Evolutionary conservation across 1,140 invertebrate genomes (phyloP).

Genomic region (Lineus longissimus): DNA sequence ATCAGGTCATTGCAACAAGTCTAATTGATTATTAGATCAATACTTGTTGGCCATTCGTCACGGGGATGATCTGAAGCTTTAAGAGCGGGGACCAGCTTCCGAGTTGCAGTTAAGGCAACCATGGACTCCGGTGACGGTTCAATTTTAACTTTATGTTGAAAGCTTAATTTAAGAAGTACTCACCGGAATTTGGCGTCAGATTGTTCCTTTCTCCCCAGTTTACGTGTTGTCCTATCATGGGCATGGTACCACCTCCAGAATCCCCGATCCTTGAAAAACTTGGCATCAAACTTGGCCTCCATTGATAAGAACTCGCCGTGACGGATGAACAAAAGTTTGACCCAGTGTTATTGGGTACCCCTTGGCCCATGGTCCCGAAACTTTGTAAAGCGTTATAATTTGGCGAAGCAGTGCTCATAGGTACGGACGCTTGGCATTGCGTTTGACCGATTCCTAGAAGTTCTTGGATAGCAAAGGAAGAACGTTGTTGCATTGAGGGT

Average conservation of each 20-base stretch:
- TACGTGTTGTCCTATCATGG: background rate
- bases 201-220: background rate
- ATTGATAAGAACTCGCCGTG: background rate
- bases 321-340: background rate
- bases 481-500: constrained; percentile 4
- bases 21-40: too few species aligned
- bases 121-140: too few species aligned
- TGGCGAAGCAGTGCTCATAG: background rate
- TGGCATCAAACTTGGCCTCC: background rate
- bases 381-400: background rate
- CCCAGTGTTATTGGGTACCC: background rate
- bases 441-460: constrained; percentile 4
- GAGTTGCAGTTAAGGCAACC: too few species aligned
- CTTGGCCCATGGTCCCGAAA: constrained; percentile 1
- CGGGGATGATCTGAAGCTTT: too few species aligned
- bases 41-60: too few species aligned
- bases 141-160: too few species aligned
- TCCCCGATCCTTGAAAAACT: background rate
- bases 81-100: too few species aligned
- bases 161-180: background rate
- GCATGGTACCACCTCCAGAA: background rate
- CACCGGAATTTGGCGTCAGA: constrained; percentile 5
- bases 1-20: too few species aligned
- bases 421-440: background rate
- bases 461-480: constrained; percentile 5